phyloP scores from a whole-genome alignment of 1,140 invertebrate genomes.

The Zaprionus gabonicus region DNA sequence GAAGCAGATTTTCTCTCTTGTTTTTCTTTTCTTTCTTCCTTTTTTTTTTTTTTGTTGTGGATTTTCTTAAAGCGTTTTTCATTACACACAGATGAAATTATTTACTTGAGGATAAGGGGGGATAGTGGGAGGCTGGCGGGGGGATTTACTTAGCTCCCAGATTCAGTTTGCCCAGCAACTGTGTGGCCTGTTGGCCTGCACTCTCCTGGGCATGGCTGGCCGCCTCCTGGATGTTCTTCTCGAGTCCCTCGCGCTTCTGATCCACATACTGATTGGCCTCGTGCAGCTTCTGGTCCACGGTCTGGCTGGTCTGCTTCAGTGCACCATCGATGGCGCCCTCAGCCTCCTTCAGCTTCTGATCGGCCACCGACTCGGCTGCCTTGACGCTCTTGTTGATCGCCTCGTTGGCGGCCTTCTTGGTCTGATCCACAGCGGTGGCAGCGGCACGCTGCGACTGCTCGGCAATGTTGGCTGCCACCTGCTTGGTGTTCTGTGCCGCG shows the following conservation, averaged over 20 bases:
- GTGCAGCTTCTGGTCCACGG: slow-evolving; percentile 83
- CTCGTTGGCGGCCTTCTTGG: slow-evolving; percentile 83
- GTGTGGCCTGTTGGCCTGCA: slow-evolving; percentile 72
- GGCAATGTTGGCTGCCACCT: slow-evolving; percentile 78
- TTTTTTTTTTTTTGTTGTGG: slow-evolving; percentile 28
- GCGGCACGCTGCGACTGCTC: slow-evolving; percentile 76
- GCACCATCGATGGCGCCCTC: slow-evolving; percentile 77
- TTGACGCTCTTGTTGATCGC: slow-evolving; percentile 84
- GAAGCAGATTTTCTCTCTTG: slow-evolving; percentile 62
- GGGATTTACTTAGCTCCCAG: slow-evolving; percentile 69
- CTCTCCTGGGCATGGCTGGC: slow-evolving; percentile 71
- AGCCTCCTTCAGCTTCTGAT: slow-evolving; percentile 80
- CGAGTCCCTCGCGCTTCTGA: slow-evolving; percentile 79
- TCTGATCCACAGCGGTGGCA: slow-evolving; percentile 81
- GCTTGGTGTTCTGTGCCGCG: slow-evolving; percentile 78
- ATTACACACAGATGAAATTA: slow-evolving; percentile 45
- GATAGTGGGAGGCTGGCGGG: not conserved
- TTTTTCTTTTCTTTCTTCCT: slow-evolving; percentile 42
- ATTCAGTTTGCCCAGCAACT: slow-evolving; percentile 78
- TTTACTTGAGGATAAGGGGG: slow-evolving; percentile 5
- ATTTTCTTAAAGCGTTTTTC: slow-evolving; percentile 60
- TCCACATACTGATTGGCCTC: slow-evolving; percentile 84
- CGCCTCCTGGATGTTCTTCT: slow-evolving; percentile 79
- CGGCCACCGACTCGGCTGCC: slow-evolving; percentile 80
- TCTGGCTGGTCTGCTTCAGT: slow-evolving; percentile 78